A percentile compares a stretch with the other conserved stretches of the same genome.
These are phyloP conservation scores for Macrosoma leucophasiata DNA, from an alignment of 2,888 invertebrate genomes.

Conservation along the genomic window DNA sequence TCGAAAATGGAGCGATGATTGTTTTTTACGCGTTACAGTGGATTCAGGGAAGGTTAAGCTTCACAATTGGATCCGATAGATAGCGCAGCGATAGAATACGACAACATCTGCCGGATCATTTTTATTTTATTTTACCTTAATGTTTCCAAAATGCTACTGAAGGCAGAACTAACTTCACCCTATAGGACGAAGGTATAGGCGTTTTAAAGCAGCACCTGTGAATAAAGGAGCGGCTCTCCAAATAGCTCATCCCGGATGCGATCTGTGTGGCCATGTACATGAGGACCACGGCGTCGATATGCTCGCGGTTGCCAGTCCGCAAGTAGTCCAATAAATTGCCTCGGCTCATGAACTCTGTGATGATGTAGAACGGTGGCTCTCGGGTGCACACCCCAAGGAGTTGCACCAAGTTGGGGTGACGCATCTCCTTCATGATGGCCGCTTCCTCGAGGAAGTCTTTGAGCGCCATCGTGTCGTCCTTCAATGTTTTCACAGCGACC, in stretches of 20 bases:
- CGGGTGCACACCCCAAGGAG: slow-evolving; percentile 98
- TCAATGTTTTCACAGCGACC: slow-evolving; percentile 98
- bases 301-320: slow-evolving; percentile 88
- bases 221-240: slow-evolving; percentile 96
- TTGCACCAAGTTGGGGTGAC: slow-evolving; percentile 98
- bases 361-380: slow-evolving; percentile 99
- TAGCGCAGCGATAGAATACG: too few species aligned
- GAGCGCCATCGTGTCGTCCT: slow-evolving; percentile 99
- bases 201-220: too few species aligned
- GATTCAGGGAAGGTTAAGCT: too few species aligned
- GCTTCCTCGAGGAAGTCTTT: slow-evolving; percentile 99
- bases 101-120: too few species aligned
- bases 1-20: too few species aligned
- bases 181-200: too few species aligned
- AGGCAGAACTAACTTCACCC: too few species aligned
- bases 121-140: too few species aligned
- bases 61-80: too few species aligned
- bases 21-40: too few species aligned
- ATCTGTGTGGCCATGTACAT: slow-evolving; percentile 99
- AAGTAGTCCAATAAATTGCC: slow-evolving; percentile 98
- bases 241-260: slow-evolving; percentile 98
- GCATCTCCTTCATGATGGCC: slow-evolving; percentile 99
- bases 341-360: slow-evolving; percentile 99
- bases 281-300: slow-evolving; percentile 95
- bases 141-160: too few species aligned